Evolutionary conservation across 2,113 vertebrate genomes (phyloP), one percentile per base, ranked within the genome.

Genomic region (Corapipo altera): DNA sequence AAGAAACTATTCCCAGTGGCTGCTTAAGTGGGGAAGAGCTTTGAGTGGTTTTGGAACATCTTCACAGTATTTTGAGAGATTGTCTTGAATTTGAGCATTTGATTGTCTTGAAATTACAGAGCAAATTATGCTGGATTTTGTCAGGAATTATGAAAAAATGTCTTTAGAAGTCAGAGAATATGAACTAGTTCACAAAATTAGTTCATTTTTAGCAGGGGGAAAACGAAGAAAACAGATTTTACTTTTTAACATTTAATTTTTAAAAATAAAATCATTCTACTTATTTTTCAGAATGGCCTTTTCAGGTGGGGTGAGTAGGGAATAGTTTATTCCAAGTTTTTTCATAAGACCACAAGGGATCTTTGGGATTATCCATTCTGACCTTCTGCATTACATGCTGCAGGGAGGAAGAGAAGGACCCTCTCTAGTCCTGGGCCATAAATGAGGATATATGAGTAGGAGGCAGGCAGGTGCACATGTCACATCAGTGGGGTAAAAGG

Each of bases 11-110:
- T 77, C 18, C 70, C 58, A 55, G 35, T 44, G 37, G 9, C 27
- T 80, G 32, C 41, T 76, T 65, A 17, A 89, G 28, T 85, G 14
- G 4, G 59, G 26, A 28, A 66, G 49, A 58, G 15, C 85, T 95
- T 86, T 66, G 84, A 84, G 62, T 86, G 84, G 64, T 20, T 92
- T 95, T 92, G 89, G 59, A 96, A 81, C 6, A 62, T 70, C 64
- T 62, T 94, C 51, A 54, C 17, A 75, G 71, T 59, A 44, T 92
- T 88, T 79, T 92, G 49, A 61, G 58, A 86, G 9, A 37, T 80
- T 73, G 62, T 76, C 72, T 83, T 83, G 54, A 92, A 76, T 88
- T 73, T 83, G 75, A 69, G 33, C 30, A 14, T 39, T 67, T 82
- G 39, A 54, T 54, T 69, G 30, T 48, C 64, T 62, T 49, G 52